Percentiles rank a stretch among this genome's conserved stretches.
These are phyloP conservation scores for Orthosia cruda DNA, from an alignment of 2,888 invertebrate genomes.

Conservation along the genomic window DNA sequence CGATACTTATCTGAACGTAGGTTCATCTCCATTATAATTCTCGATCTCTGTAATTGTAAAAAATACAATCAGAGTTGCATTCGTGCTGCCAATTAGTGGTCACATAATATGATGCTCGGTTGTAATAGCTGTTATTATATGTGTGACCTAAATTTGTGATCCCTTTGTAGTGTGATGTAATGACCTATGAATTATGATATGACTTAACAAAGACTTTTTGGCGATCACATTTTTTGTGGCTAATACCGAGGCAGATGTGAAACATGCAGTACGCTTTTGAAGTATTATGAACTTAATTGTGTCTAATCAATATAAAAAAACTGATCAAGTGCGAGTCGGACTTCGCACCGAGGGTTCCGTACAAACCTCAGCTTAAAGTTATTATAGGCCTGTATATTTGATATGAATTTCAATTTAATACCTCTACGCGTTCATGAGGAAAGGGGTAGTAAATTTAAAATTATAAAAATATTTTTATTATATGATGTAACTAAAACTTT, in stretches of 20 bases:
- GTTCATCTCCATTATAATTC: neutral
- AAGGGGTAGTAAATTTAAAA: too few relatives aligned
- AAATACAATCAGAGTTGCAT: constrained; percentile 50
- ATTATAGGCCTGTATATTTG: too few relatives aligned
- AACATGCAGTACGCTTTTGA: too few relatives aligned
- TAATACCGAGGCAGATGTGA: neutral
- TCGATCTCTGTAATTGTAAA: constrained; percentile 20
- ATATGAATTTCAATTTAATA: too few relatives aligned
- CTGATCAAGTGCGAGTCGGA: too few relatives aligned
- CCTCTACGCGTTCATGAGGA: too few relatives aligned
- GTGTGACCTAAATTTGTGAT: constrained; percentile 23
- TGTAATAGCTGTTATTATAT: constrained; percentile 40
- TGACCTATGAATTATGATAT: neutral
- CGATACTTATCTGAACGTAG: neutral
- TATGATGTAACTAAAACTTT: too few relatives aligned
- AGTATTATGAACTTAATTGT: too few relatives aligned
- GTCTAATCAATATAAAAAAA: too few relatives aligned
- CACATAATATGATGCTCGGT: constrained; percentile 1
- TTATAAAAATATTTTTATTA: too few relatives aligned
- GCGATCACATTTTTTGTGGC: neutral
- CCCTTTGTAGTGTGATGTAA: constrained; percentile 5
- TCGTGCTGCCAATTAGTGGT: constrained; percentile 33
- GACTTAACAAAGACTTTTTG: neutral
- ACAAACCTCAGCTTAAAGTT: too few relatives aligned
- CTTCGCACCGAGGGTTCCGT: too few relatives aligned